A percentile compares a stretch with the other conserved stretches of the same genome.
These are phyloP conservation scores for Microctonus brassicae DNA, from an alignment of 2,888 invertebrate species.

Conservation along the genomic window DNA sequence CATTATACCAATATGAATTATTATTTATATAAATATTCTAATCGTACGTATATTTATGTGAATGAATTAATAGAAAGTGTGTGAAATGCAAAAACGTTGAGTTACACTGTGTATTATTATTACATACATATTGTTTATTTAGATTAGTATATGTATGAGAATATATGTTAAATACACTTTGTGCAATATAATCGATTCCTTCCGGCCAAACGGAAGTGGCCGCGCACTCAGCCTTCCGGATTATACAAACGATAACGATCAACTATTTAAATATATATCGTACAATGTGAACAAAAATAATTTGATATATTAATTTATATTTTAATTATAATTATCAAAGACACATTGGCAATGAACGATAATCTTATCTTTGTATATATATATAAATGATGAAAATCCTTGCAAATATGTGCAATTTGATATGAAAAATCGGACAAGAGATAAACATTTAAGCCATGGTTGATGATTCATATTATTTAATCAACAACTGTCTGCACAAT, in stretches of 20 bases:
- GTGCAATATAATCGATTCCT: constrained; percentile 43
- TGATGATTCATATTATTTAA: neutral
- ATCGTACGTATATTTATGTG: neutral
- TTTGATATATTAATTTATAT: too few species aligned
- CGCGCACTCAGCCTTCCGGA: constrained; percentile 45
- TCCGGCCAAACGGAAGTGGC: constrained; percentile 45
- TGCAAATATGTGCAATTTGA: constrained; percentile 44
- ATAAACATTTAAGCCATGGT: neutral
- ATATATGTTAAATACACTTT: constrained; percentile 42
- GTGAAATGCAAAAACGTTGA: constrained; percentile 42
- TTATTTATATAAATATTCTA: neutral
- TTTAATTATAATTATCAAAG: neutral
- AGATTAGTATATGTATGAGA: constrained; percentile 31
- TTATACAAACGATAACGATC: constrained; percentile 43
- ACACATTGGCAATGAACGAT: constrained; percentile 26
- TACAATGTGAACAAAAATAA: too few species aligned
- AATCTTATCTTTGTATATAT: constrained; percentile 44
- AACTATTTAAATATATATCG: too few species aligned
- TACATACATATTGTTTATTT: constrained; percentile 38
- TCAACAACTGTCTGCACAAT: neutral
- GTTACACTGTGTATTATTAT: constrained; percentile 44
- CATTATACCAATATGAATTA: too few species aligned
- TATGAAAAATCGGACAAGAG: constrained; percentile 42
- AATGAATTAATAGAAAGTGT: constrained; percentile 38
- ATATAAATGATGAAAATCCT: neutral